A percentile compares a stretch with the other conserved stretches of the same genome.
These are phyloP conservation scores for Diachrysia chrysitis DNA, from an alignment of 2,888 invertebrate genomes.

Conservation along the genomic window DNA sequence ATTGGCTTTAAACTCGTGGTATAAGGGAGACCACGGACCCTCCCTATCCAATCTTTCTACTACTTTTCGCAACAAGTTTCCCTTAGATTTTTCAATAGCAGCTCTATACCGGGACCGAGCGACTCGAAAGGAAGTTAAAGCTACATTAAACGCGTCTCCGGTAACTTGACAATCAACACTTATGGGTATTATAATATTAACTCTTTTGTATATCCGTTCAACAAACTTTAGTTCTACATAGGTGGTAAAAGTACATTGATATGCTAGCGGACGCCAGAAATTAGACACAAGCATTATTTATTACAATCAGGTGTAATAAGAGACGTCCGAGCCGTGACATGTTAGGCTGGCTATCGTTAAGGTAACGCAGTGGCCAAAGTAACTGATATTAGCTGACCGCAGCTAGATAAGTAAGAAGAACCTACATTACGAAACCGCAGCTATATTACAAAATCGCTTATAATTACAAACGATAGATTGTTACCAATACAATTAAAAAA, in stretches of 20 bases:
- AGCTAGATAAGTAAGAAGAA: constrained; percentile 52
- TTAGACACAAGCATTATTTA: constrained; percentile 25
- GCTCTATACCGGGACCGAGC: no score
- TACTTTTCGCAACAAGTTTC: no score
- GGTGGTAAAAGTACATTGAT: constrained; percentile 13
- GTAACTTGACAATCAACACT: no score
- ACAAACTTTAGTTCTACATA: background rate
- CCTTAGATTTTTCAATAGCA: no score
- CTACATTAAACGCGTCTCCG: no score
- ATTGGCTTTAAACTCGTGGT: no score
- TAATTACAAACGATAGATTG: constrained; percentile 25
- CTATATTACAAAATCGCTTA: constrained; percentile 20
- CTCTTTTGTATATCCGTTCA: background rate
- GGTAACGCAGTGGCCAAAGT: constrained; percentile 52
- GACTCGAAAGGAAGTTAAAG: no score
- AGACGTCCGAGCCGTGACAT: constrained; percentile 29
- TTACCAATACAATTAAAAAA: constrained; percentile 9
- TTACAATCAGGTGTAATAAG: constrained; percentile 37
- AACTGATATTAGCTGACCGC: constrained; percentile 67
- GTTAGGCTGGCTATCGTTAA: constrained; percentile 35
- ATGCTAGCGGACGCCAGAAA: constrained; percentile 15
- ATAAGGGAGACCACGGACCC: no score
- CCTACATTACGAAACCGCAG: constrained; percentile 40
- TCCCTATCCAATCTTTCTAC: no score
- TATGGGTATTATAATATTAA: no score